These are phyloP conservation scores for Leucophora obtusa DNA, from an alignment of 2,888 invertebrate genomes.

Conservation along the genomic window DNA sequence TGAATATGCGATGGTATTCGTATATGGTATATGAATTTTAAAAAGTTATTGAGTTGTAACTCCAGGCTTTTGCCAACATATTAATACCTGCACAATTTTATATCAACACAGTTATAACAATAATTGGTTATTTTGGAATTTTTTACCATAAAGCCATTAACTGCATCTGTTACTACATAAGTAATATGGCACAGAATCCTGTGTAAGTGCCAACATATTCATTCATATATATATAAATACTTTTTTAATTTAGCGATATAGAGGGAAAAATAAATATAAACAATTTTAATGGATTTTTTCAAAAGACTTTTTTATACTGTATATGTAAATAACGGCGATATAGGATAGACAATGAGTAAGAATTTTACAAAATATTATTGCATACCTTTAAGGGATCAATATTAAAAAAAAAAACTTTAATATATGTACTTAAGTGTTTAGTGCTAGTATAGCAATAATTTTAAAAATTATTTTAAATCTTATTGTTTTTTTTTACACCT, in stretches of 20 bases:
- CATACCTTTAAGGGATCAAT: background rate
- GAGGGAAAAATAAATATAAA: slow-evolving; percentile 13
- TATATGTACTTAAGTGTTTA: too few relatives aligned
- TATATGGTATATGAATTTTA: background rate
- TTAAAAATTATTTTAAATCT: background rate
- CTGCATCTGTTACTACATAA: slow-evolving; percentile 11
- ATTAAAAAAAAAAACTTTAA: background rate
- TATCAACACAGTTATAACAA: background rate
- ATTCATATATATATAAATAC: background rate
- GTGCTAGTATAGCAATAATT: too few relatives aligned
- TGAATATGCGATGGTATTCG: background rate
- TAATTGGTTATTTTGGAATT: background rate
- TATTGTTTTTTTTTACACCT: background rate
- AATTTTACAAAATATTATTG: background rate
- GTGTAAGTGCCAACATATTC: slow-evolving; percentile 6
- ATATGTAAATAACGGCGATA: too few relatives aligned
- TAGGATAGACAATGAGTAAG: too few relatives aligned
- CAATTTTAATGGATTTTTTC: background rate
- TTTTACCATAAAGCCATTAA: background rate
- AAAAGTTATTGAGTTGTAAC: background rate
- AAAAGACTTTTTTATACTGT: background rate
- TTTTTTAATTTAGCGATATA: background rate
- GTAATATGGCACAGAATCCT: slow-evolving; percentile 1
- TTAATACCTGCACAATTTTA: background rate
- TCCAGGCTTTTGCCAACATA: background rate